Conservation (phyloP, 2,797 vertebrate genomes). For the Craterocephalus amniculus region DNA sequence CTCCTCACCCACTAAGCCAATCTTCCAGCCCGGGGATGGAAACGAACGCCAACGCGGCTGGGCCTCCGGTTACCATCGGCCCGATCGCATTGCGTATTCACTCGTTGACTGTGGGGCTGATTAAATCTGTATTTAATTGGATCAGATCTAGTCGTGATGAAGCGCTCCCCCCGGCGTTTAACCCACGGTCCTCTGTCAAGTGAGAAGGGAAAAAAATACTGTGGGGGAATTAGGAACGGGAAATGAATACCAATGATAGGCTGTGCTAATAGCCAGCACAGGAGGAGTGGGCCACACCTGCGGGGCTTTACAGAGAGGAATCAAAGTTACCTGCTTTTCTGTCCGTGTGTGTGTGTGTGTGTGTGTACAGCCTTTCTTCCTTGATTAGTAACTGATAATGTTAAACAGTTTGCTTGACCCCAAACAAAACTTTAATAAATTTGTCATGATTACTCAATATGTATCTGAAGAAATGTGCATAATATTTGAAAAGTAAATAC, state of each 20-base stretch:
- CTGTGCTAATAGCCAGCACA: slow-evolving; percentile 73
- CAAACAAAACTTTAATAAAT: slow-evolving; percentile 67
- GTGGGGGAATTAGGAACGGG: slow-evolving; percentile 74
- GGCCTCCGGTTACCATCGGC: slow-evolving; percentile 56
- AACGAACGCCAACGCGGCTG: slow-evolving; percentile 26
- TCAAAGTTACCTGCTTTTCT: slow-evolving; percentile 50
- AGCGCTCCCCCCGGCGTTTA: slow-evolving; percentile 81
- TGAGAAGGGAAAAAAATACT: slow-evolving; percentile 72
- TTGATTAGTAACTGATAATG: slow-evolving; percentile 58
- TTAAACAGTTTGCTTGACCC: slow-evolving; percentile 40
- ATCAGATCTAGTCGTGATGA: slow-evolving; percentile 84
- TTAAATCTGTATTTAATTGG: slow-evolving; percentile 89
- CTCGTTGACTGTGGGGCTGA: slow-evolving; percentile 72
- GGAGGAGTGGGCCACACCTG: slow-evolving; percentile 75
- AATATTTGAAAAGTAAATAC: slow-evolving; percentile 51
- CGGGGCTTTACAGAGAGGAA: slow-evolving; percentile 59
- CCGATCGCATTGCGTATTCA: slow-evolving; percentile 77
- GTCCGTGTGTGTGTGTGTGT: background rate
- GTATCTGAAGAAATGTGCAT: slow-evolving; percentile 53
- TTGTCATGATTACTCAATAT: slow-evolving; percentile 50
- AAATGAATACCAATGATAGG: slow-evolving; percentile 84
- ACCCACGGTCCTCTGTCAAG: slow-evolving; percentile 83
- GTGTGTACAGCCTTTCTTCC: slow-evolving; percentile 23
- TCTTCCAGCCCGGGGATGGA: slow-evolving; percentile 39
- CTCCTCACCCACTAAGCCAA: slow-evolving; percentile 36